phyloP scores from a whole-genome alignment of 1,140 invertebrate species.

The Lordiphosa stackelbergi region DNA sequence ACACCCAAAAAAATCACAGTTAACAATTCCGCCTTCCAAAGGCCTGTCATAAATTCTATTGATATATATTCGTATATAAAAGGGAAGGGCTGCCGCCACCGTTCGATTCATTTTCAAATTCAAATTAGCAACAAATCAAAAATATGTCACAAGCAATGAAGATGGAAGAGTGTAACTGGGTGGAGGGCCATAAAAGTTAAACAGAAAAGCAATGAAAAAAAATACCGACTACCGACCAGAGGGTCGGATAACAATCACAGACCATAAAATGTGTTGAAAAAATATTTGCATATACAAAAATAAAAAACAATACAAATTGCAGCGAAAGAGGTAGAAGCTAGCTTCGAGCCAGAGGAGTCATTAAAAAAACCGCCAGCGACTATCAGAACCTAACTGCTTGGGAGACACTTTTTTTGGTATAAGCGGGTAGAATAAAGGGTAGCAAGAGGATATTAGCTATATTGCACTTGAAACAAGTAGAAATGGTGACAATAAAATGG shows the following conservation, averaged over 20 bases:
- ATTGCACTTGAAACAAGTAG: no score
- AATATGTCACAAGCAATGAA: conserved; percentile 41
- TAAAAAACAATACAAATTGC: conserved; percentile 8
- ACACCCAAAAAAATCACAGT: conserved; percentile 40
- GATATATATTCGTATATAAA: conserved; percentile 25
- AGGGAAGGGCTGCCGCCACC: conserved; percentile 27
- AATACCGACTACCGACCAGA: conserved; percentile 30
- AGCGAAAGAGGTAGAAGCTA: conserved; percentile 13
- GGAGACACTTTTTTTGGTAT: conserved; percentile 33
- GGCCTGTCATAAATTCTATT: conserved; percentile 41
- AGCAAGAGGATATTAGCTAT: background rate
- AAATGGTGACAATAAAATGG: no score
- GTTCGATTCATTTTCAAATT: conserved; percentile 48
- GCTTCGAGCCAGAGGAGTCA: conserved; percentile 41
- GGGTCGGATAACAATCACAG: conserved; percentile 52
- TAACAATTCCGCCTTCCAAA: conserved; percentile 14
- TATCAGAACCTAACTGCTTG: conserved; percentile 62
- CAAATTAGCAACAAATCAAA: conserved; percentile 64
- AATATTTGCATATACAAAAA: conserved; percentile 55
- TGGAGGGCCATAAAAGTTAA: conserved; percentile 1
- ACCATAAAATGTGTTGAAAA: conserved; percentile 55
- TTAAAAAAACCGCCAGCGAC: conserved; percentile 57
- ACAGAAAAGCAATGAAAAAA: background rate
- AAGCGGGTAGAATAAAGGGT: conserved; percentile 17
- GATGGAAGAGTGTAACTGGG: conserved; percentile 13